Evolutionary conservation across 2,113 vertebrate genomes (phyloP).

Genomic region (Zosterops lateralis): DNA sequence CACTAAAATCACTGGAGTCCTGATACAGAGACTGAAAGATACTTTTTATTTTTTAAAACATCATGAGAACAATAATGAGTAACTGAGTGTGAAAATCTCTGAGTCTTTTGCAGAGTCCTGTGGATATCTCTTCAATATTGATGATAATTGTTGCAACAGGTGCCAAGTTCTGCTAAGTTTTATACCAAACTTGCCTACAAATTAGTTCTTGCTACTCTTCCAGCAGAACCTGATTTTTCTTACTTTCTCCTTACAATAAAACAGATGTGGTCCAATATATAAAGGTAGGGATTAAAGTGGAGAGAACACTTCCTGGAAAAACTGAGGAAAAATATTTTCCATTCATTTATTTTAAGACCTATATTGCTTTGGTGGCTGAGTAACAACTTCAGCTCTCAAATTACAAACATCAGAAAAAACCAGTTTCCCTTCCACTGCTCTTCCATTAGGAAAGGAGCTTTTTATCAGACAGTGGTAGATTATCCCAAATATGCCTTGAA

Average conservation of each 20-base stretch:
- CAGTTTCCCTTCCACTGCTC: background rate
- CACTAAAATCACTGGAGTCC: conserved; percentile 19
- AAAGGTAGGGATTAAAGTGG: background rate
- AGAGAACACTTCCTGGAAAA: background rate
- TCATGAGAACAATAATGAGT: background rate
- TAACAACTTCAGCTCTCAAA: background rate
- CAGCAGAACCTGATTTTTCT: background rate
- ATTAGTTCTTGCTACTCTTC: background rate
- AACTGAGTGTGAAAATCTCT: conserved; percentile 1
- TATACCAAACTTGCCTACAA: rapidly evolving
- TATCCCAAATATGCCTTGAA: background rate
- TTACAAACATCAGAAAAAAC: background rate
- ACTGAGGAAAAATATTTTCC: background rate
- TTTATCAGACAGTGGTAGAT: background rate
- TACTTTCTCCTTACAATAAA: background rate
- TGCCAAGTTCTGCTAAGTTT: background rate
- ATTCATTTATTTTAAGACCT: background rate
- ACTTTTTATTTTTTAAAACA: conserved; percentile 3
- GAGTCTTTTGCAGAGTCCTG: background rate
- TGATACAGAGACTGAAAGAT: background rate
- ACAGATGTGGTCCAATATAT: rapidly evolving
- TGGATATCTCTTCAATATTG: background rate
- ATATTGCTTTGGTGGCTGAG: background rate
- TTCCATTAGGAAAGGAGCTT: background rate
- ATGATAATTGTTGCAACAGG: background rate